phyloP scores from a whole-genome alignment of 2,113 vertebrate genomes.

The Oncorhynchus nerka region DNA sequence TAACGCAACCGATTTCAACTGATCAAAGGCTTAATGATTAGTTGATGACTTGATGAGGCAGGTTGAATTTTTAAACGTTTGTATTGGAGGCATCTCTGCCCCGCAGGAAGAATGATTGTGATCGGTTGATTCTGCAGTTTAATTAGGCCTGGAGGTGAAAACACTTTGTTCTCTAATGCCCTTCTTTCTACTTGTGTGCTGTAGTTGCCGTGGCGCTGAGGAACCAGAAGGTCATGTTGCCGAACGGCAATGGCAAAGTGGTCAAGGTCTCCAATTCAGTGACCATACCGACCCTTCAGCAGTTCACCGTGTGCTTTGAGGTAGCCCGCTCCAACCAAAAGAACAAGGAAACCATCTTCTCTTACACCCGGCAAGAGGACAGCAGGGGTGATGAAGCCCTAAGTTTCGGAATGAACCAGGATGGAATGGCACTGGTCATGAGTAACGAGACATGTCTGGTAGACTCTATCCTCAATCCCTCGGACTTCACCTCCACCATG shows the following conservation, averaged over 20 bases:
- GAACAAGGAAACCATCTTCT: conserved; percentile 78
- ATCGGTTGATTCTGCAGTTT: too few species aligned
- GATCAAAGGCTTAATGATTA: too few species aligned
- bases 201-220: conserved; percentile 89
- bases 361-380: conserved; percentile 60
- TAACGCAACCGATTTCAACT: too few species aligned
- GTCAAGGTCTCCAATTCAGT: conserved; percentile 70
- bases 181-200: neutral
- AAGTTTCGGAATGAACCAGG: conserved; percentile 69
- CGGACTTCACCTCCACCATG: conserved; percentile 78
- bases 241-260: conserved; percentile 55
- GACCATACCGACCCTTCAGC: conserved; percentile 75
- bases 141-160: too few species aligned
- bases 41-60: too few species aligned
- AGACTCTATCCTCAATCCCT: conserved; percentile 52
- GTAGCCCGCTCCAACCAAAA: conserved; percentile 62
- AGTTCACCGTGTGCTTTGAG: conserved; percentile 91
- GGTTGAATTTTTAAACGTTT: too few species aligned
- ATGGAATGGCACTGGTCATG: conserved; percentile 62
- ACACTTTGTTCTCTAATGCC: neutral
- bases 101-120: too few species aligned
- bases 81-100: too few species aligned
- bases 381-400: conserved; percentile 42
- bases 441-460: conserved; percentile 69
- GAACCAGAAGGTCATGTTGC: conserved; percentile 88